Evolutionary conservation across 1,140 invertebrate genomes (phyloP), one percentile per base, ranked within the genome.

Genomic region (Solenopsis fugax): DNA sequence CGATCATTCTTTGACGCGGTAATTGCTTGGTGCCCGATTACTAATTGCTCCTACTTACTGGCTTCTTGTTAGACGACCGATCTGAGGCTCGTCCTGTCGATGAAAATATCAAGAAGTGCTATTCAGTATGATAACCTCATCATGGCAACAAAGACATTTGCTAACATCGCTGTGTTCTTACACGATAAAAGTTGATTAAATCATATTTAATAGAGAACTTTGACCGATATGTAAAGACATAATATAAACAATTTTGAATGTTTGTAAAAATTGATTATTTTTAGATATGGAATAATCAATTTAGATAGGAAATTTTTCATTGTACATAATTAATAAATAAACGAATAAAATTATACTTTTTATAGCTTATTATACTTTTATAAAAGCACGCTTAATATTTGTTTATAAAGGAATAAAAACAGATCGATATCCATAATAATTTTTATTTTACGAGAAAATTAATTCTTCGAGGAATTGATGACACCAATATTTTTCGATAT

Each of bases 1-100:
- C 65, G 71, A 34, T 91, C 64, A 67, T 93, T 87, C 87, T 91
- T 93, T 89, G 88, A 72, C 72, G 45, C 60, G 85, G 78, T 91
- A 92, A 92, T 92, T 93, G 86, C 87, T 77, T 86, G 64, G 78
- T 91, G 89, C 85, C n/a, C 86, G 85, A 88, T 91, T 92, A 92
- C 92, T 92, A 93, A 93, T 93, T 92, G 91, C 90, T 58, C 62
- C 34, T 88, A 84, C 72, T 85, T 54, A 18, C 37, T 16, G 48
- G 29, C 18, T 85, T 29, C 56, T 21, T 88, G 54, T 45, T 62
- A 54, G 34, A 45, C 86, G 75, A 88, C 75, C 71, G 60, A 90
- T 86, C 87, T 86, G 50, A 87, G 64, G 37, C 64, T 29, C 48
- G 62, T 85, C 16, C 16, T 5, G 34, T 24, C 48, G 86, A 87